Evolutionary conservation across 92 coral and sea anemone genomes (phyloP).

Genomic region (Pocillopora grandis): DNA sequence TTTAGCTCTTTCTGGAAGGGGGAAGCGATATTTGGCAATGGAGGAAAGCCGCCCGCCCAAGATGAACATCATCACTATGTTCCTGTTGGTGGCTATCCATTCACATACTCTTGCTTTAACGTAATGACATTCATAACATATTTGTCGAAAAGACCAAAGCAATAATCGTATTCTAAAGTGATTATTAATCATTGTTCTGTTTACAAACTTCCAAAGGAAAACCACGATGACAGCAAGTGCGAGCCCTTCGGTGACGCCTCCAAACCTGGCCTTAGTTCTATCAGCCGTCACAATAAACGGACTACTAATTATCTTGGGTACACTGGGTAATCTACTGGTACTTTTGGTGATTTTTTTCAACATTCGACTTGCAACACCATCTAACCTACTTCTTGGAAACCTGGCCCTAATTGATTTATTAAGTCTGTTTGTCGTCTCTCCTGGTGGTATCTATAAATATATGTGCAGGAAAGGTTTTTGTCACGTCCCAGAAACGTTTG

Average conservation of each 20-base stretch:
- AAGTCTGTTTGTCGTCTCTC: constrained; percentile 9
- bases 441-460: constrained; percentile 13
- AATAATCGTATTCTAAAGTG: too few species aligned
- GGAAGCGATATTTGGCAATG: neutral
- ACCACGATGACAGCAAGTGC: neutral
- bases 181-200: too few species aligned
- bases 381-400: constrained; percentile 35
- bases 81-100: neutral
- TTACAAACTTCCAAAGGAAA: too few species aligned
- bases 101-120: neutral
- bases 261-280: neutral
- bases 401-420: constrained; percentile 23
- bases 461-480: constrained; percentile 3
- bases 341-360: constrained; percentile 14
- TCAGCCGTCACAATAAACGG: constrained; percentile 7
- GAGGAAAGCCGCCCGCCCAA: neutral
- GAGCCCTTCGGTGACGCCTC: neutral
- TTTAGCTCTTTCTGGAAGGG: neutral
- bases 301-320: constrained; percentile 16
- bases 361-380: constrained; percentile 26
- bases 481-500: neutral
- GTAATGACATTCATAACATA: neutral
- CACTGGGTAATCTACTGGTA: constrained; percentile 34
- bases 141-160: too few species aligned
- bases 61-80: neutral